Evolutionary conservation across 2,888 invertebrate species (phyloP).

Genomic region (Cantharis lateralis): DNA sequence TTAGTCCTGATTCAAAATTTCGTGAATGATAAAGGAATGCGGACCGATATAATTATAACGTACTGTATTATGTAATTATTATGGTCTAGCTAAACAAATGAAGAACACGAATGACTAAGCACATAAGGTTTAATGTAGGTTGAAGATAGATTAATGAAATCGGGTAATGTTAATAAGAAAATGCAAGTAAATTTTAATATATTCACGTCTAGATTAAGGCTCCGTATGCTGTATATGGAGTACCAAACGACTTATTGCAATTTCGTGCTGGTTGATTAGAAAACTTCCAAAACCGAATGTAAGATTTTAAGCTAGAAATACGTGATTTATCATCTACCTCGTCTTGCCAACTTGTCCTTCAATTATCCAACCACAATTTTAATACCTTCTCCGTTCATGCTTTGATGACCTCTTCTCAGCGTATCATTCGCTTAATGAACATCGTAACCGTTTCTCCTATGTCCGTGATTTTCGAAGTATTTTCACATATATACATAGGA

Average conservation of each 20-base stretch:
- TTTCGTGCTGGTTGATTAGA: background rate
- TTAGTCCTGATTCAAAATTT: background rate
- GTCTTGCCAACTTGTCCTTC: background rate
- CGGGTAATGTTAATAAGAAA: background rate
- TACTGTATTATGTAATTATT: background rate
- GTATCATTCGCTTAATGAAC: too few species aligned
- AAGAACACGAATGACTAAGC: background rate
- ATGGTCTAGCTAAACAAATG: background rate
- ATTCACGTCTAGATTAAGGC: background rate
- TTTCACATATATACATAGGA: too few species aligned
- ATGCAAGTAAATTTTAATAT: background rate
- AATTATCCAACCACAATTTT: background rate
- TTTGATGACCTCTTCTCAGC: background rate
- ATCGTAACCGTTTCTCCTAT: too few species aligned
- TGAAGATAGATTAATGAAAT: background rate
- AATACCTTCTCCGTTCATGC: background rate
- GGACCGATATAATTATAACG: background rate
- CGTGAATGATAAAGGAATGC: background rate
- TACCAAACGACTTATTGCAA: background rate
- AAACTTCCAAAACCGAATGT: background rate
- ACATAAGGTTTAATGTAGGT: background rate
- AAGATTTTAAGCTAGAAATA: background rate
- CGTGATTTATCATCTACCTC: background rate
- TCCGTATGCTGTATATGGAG: background rate
- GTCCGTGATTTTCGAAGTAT: too few species aligned